These are phyloP conservation scores for Mus caroli DNA, from an alignment of 2,797 vertebrate species.

Conservation along the genomic window DNA sequence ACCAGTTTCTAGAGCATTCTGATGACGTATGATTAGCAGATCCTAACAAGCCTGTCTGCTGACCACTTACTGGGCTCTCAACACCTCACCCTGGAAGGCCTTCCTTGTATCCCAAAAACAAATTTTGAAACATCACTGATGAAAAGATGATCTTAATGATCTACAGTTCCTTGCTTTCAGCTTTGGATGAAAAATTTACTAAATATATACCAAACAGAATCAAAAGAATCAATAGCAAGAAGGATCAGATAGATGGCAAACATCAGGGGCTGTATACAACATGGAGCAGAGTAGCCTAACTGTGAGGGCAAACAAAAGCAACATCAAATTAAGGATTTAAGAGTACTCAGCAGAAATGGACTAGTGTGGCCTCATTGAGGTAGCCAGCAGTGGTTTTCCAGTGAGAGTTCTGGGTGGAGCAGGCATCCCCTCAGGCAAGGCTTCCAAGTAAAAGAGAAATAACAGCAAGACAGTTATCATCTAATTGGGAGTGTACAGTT, in stretches of 20 bases:
- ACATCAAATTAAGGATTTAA: not conserved
- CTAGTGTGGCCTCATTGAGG: not conserved
- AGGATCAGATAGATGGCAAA: not conserved
- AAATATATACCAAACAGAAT: not conserved
- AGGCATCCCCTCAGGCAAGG: not conserved
- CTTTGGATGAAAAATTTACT: not conserved
- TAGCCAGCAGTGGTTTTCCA: not conserved
- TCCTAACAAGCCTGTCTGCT: not conserved
- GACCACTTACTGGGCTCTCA: not conserved
- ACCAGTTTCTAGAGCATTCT: not conserved
- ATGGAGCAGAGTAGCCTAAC: not conserved
- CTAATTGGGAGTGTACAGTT: not conserved
- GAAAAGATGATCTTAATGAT: not conserved
- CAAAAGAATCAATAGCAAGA: not conserved
- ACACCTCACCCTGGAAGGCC: not conserved
- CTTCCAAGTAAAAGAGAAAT: not conserved
- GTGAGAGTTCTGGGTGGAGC: not conserved
- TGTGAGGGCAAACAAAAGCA: not conserved
- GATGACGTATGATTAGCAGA: not conserved
- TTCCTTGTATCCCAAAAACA: not conserved
- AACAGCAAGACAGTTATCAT: not conserved
- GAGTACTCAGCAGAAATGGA: not conserved
- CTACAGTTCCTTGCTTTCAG: not conserved
- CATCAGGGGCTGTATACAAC: not conserved
- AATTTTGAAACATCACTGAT: not conserved